Conservation (phyloP, 2,888 invertebrate species). For the Odontothrips loti region DNA sequence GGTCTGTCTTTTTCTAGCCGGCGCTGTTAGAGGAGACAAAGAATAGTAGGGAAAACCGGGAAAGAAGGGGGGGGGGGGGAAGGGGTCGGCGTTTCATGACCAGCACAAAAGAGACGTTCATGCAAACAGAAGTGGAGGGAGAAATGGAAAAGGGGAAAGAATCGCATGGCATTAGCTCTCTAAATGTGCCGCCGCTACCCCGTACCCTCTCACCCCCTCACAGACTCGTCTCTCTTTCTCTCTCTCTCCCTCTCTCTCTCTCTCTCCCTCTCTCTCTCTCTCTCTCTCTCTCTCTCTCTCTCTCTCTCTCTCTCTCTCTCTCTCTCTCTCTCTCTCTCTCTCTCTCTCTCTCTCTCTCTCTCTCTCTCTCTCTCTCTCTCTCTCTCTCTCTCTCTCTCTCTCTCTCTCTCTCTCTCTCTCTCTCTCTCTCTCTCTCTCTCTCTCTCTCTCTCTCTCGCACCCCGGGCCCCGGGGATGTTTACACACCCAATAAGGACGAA, state of each 20-base stretch:
- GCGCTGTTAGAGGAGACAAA: too few species aligned
- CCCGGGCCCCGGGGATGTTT: neutral
- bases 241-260: neutral
- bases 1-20: too few species aligned
- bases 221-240: neutral
- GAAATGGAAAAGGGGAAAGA: neutral
- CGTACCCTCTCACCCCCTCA: neutral
- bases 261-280: neutral
- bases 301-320: neutral
- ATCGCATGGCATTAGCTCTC: constrained; percentile 2
- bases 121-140: too few species aligned
- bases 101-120: too few species aligned
- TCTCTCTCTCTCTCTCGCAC: neutral
- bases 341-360: neutral
- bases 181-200: neutral
- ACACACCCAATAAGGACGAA: neutral
- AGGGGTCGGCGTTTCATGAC: too few species aligned
- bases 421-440: neutral
- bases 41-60: too few species aligned
- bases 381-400: neutral
- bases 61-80: too few species aligned
- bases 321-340: neutral
- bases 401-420: neutral
- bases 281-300: neutral
- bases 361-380: too few species aligned